phyloP scores from a whole-genome alignment of 2,888 invertebrate genomes.

The Lymantria dispar region DNA sequence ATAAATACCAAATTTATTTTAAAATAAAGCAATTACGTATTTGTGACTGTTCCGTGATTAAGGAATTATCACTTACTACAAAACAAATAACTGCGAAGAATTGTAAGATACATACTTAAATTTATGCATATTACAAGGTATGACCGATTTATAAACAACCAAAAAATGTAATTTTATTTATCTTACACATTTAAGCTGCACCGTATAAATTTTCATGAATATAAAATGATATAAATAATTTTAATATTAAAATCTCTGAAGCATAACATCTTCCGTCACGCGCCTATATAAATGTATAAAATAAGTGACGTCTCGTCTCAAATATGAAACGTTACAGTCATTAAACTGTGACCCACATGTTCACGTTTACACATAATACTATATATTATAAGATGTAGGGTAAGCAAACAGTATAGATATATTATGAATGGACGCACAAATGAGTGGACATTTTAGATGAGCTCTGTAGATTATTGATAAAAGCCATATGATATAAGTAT shows the following conservation, averaged over 20 bases:
- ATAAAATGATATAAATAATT: neutral
- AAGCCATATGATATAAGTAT: no score
- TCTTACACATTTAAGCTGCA: neutral
- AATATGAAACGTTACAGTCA: neutral
- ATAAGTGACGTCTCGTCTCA: neutral
- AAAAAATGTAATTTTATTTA: neutral
- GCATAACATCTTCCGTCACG: neutral
- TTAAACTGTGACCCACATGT: neutral
- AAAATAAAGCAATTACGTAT: no score
- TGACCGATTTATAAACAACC: neutral
- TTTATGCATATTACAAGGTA: neutral
- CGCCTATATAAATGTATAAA: neutral
- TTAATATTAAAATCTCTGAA: neutral
- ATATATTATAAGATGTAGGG: neutral
- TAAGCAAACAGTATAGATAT: neutral
- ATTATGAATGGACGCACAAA: no score
- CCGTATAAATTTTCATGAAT: neutral
- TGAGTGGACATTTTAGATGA: no score
- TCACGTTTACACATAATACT: neutral
- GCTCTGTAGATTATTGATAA: no score
- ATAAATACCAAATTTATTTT: no score
- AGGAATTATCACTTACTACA: no score
- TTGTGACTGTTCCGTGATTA: no score
- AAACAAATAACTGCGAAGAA: no score
- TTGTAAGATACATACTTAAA: neutral